Percentiles rank a stretch among this genome's conserved stretches.
Conservation (phyloP, 1,140 invertebrate genomes). For the Thereuonema tuberculata region DNA sequence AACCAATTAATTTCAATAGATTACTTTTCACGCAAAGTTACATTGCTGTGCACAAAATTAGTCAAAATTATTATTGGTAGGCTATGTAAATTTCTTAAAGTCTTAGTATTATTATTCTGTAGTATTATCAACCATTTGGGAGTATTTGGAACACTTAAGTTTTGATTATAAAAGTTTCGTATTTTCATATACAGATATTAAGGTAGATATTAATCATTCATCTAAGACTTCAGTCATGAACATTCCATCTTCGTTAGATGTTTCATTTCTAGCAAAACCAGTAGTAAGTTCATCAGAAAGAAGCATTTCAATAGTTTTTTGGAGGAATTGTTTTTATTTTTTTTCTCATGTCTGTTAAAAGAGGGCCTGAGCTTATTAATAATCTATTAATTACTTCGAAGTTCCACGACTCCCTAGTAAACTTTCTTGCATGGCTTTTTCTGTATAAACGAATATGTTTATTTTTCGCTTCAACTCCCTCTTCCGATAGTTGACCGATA, state of each 20-base stretch:
- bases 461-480: conserved; percentile 10
- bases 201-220: no score
- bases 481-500: conserved; percentile 7
- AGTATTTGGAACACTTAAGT: no score
- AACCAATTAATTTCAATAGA: no score
- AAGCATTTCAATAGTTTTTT: conserved; percentile 1
- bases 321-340: background rate
- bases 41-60: no score
- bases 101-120: no score
- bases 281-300: background rate
- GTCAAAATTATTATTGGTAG: no score
- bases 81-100: no score
- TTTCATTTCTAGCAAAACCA: background rate
- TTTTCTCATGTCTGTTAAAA: conserved; percentile 8
- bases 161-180: no score
- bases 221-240: no score
- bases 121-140: no score
- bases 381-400: conserved; percentile 1
- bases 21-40: no score
- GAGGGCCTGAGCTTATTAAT: conserved; percentile 1
- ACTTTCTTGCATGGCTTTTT: background rate
- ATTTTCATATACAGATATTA: no score
- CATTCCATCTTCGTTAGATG: background rate
- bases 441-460: conserved; percentile 7
- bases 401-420: background rate